Conservation (phyloP, 2,113 vertebrate species). For the Thamnophis sirtalis region DNA sequence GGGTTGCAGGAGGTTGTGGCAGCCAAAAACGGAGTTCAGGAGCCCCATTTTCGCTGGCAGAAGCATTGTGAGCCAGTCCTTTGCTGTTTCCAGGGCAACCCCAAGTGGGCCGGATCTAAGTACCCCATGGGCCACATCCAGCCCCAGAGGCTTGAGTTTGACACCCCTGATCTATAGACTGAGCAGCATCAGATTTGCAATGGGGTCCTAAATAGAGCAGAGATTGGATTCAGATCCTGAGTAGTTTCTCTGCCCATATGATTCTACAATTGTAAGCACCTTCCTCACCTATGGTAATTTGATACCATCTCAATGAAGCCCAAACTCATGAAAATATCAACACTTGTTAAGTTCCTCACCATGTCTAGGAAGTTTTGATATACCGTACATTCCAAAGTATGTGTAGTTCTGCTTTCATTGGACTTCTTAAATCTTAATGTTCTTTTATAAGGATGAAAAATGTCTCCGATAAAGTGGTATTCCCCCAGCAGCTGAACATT, state of each 20-base stretch:
- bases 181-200: background rate
- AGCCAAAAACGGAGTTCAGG: no score
- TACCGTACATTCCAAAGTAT: background rate
- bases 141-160: no score
- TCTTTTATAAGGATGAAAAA: background rate
- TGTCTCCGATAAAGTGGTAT: background rate
- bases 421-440: background rate
- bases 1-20: no score
- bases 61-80: no score
- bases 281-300: background rate
- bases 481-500: background rate
- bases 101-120: no score
- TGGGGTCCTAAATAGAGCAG: background rate
- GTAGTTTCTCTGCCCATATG: background rate
- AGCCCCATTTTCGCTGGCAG: no score
- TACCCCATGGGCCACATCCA: no score
- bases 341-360: conserved; percentile 29
- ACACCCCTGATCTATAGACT: background rate
- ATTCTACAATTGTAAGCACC: background rate
- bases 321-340: conserved; percentile 36
- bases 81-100: no score
- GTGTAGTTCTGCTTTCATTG: background rate
- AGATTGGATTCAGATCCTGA: background rate
- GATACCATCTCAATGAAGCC: background rate
- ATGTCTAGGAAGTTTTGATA: background rate